Evolutionary conservation across 1,140 invertebrate genomes (phyloP).

Genomic region (Schmidtea mediterranea): DNA sequence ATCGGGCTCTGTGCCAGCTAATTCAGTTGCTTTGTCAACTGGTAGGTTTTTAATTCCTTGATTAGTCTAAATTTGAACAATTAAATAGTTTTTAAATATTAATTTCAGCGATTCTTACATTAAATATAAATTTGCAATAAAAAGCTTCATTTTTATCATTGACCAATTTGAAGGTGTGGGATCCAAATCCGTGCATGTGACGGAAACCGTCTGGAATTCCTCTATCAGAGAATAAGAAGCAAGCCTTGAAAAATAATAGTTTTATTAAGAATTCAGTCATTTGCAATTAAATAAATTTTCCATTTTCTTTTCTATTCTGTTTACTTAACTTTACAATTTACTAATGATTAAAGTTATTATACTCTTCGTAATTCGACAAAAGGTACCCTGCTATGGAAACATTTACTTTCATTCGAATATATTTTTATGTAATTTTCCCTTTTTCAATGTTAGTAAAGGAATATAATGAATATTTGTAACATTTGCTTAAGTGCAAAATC

Average conservation of each 20-base stretch:
- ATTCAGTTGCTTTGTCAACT: background rate
- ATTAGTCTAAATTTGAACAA: background rate
- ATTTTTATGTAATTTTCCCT: too few relatives aligned
- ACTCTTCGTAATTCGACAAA: too few relatives aligned
- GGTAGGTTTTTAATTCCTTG: background rate
- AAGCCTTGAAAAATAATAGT: background rate
- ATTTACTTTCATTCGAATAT: too few relatives aligned
- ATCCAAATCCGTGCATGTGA: background rate
- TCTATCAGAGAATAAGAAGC: background rate
- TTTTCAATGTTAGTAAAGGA: too few relatives aligned
- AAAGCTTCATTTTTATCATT: background rate
- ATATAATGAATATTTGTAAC: too few relatives aligned
- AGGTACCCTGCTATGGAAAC: too few relatives aligned
- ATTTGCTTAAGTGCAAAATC: too few relatives aligned
- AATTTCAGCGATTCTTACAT: background rate
- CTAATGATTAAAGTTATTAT: too few relatives aligned
- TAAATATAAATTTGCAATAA: background rate
- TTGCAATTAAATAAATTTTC: too few relatives aligned
- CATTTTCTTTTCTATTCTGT: too few relatives aligned
- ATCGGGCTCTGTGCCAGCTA: background rate
- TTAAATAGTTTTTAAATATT: background rate
- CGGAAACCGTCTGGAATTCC: background rate
- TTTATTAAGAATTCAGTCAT: too few relatives aligned
- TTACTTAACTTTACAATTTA: too few relatives aligned
- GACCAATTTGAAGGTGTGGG: background rate